Percentiles rank a stretch among this genome's conserved stretches.
Conservation (phyloP, 2,113 vertebrate species). For the Promerops cafer region DNA sequence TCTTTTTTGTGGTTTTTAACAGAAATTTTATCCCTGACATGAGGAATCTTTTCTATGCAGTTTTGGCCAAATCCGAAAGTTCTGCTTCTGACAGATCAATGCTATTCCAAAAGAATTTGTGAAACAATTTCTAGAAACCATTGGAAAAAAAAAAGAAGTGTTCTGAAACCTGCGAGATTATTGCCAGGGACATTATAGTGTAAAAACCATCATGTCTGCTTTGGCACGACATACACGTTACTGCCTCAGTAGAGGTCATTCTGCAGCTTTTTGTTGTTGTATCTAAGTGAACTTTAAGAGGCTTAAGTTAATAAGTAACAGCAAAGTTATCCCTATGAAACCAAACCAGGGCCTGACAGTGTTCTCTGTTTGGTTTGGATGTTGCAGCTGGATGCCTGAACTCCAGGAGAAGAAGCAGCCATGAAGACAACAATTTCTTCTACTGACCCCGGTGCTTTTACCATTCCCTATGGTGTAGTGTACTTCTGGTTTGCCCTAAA, state of each 20-base stretch:
- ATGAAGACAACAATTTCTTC: neutral
- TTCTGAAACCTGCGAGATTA: neutral
- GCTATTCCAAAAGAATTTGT: conserved; percentile 20
- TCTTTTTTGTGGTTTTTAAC: conserved; percentile 35
- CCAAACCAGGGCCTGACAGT: neutral
- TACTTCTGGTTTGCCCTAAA: neutral
- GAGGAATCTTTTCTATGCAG: neutral
- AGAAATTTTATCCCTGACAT: conserved; percentile 25
- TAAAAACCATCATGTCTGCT: neutral
- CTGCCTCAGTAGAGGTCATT: neutral
- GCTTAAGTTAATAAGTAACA: conserved; percentile 26
- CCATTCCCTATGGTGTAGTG: neutral
- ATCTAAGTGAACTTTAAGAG: conserved; percentile 14
- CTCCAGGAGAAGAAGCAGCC: neutral
- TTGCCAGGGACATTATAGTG: neutral
- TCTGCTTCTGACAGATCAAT: neutral
- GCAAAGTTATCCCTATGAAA: neutral
- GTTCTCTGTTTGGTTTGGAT: neutral
- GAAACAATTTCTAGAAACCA: conserved; percentile 19
- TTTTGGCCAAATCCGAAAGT: conserved; percentile 15
- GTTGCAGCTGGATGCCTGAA: neutral
- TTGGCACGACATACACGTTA: neutral
- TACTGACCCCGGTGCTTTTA: neutral
- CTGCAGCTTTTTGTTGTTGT: neutral
- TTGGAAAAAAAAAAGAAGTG: neutral